Base-by-base conservation (phyloP, 2,888 invertebrate species). In the Halictus quadricinctus region DNA sequence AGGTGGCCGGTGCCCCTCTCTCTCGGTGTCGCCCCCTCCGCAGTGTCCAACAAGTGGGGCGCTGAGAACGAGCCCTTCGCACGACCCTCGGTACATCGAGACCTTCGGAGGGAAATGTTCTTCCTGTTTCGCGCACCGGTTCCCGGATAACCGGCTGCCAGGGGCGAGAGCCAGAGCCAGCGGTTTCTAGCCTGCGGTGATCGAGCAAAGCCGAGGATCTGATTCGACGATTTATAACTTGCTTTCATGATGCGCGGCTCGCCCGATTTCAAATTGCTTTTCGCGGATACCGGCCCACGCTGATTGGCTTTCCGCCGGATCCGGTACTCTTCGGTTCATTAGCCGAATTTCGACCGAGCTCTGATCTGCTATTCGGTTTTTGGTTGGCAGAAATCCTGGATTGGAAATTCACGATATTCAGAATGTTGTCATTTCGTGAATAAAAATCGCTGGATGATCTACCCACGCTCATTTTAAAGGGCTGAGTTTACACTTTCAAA, bases 1-100 rank as follows among this genome's bases (percentile, higher is more conserved):
- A 93, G 94, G 93, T 93, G 93, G 92, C 91, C 86, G 89, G 84
- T 76, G 79, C 86, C 89, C 86, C 64, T 54, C 36, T 18, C 66
- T 29, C n/a, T 29, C 29, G 13, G 1, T n/a, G 70, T 72, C 74
- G 21, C 15, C 80, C 78, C 79, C 58, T 72, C 74, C 72, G 18
- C 73, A 15, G 58, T 85, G 90, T 89, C 89, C 89, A 89, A 89
- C 89, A 89, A 89, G 89, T 89, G 89, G 86, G 77, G 80, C 78
- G 29, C 60, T 66, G 66, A 58, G 54, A 72, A 58, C 80, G 72
- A 66, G 66, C 73, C 78, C 78, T 72, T 76, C 36, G 60, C 60
- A 21, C 64, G 4, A 50, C 74, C 70, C 76, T 80, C 72, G 64
- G 25, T 72, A 60, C 46, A 46, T 69, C 73, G 50, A 21, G 48